Percentiles rank a stretch among this genome's conserved stretches.
Evolutionary conservation across 1,140 invertebrate species (phyloP).

Genomic region (Aphis gossypii): DNA sequence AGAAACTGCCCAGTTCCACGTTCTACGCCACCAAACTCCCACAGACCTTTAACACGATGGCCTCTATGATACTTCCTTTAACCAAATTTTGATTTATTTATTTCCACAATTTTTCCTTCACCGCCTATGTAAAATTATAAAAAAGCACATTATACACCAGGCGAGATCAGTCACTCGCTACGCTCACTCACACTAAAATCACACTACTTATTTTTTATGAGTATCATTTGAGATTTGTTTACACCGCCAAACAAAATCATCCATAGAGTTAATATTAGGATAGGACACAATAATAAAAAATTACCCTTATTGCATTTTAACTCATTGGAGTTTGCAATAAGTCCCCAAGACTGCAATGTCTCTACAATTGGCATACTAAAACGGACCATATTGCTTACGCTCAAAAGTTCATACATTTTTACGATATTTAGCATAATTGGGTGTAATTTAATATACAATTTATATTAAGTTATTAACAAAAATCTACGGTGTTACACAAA

Average conservation of each 20-base stretch:
- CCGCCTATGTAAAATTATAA: too few relatives aligned
- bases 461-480: too few relatives aligned
- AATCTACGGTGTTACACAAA: too few relatives aligned
- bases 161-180: too few relatives aligned
- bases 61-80: conserved; percentile 62
- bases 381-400: neutral
- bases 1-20: conserved; percentile 42
- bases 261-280: too few relatives aligned
- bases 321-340: neutral
- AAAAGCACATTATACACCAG: too few relatives aligned
- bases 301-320: neutral
- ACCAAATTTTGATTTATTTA: conserved; percentile 62
- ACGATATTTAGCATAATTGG: too few relatives aligned
- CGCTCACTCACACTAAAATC: neutral
- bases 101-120: conserved; percentile 55
- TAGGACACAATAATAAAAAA: neutral
- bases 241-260: neutral
- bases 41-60: conserved; percentile 62
- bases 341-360: neutral
- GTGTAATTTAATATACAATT: too few relatives aligned
- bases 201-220: neutral
- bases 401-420: neutral
- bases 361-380: neutral
- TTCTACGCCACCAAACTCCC: conserved; percentile 65
- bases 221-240: neutral